Evolutionary conservation across 1,140 invertebrate species (phyloP), one percentile per base, ranked within the genome.

Genomic region (Apis laboriosa): DNA sequence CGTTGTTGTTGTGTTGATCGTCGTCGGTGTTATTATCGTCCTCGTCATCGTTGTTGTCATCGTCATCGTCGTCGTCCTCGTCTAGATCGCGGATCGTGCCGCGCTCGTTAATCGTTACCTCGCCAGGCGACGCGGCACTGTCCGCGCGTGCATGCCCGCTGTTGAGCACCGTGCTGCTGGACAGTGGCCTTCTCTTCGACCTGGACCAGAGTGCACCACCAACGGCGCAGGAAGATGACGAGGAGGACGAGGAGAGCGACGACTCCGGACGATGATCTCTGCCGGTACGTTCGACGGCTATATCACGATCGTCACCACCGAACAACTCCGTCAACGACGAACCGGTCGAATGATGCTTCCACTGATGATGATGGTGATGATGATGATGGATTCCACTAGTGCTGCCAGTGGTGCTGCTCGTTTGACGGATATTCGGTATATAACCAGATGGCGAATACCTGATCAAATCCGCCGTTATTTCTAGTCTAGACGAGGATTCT

Each of bases 371-470:
- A 8, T 4, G 49, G 19, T 56, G 63, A 21, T 28, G 24, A 13
- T 56, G 43, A 61, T 63, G n/a, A 58, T 74, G 55, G 8, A 11
- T 11, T 5, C 76, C 64, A 28, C 78, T 77, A 78, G 68, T 63
- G 55, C 51, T 49, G n/a, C 74, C 55, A 60, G 75, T 71, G 82
- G 72, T 64, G 53, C 67, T 60, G 63, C 80, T 91, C 72, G 89
- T 90, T 28, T 84, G 95, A 75, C 95, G 94, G 9, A 95, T 95
- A 51, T 95, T 94, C 13, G 96, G 95, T 72, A 96, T 94, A 90
- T 96, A 96, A 82, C 95, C 95, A 9, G 95, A 91, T 13, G 96
- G 95, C 1, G 95, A 96, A 87, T 96, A 96, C 86, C 95, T 95
- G 86, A 95, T 95, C 8, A 96, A 88, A 68, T 96, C 96, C 5